Base-by-base conservation (phyloP, 2,113 vertebrate species). In the Boulengerochromis microlepis region DNA sequence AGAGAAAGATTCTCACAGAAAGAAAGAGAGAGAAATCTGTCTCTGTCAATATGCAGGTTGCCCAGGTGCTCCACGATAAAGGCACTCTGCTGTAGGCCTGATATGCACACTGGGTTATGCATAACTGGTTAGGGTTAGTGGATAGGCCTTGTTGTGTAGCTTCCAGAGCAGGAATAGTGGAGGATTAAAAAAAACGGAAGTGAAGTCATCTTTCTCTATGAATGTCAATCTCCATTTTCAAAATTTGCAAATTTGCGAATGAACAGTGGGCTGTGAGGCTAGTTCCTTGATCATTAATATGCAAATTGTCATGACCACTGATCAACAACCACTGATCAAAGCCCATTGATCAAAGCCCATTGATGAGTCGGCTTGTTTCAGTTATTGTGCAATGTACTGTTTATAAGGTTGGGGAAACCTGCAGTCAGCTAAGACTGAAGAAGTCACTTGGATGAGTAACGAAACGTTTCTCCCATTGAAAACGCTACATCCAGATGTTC, bases 41-140 rank as follows among this genome's bases (percentile, higher is more conserved):
- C 16, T 38, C 66, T 80, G 89, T 87, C 74, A 84, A 81, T 78
- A 6, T 89, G 80, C 83, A 85, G 83, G 91, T 90, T 85, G 91
- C 64, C 88, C 89, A 89, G 91, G 86, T 87, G 83, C 66, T 71
- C 66, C 8, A 7, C 29, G 88, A 94, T 92, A 88, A 90, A 90
- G 66, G 84, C 18, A 2, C 76, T 87, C 84, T 82, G 86, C 86
- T 86, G 54, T 22, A 81, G 53, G 71, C 53, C 81, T 64, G 59
- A 89, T 76, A 81, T 54, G 16, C 50, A 40, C 84, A 24, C 83
- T 61, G 54, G 40, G 33, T 35, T 38, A 64, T 10, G 42, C 26
- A 83, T 38, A 61, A 78, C 71, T 78, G 16, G 42, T 50, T 78
- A 78, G 24, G 26, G 71, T 78, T 50, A 50, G 71, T 78, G 71